phyloP scores from a whole-genome alignment of 2,797 vertebrate genomes.

The Nyctalus aviator region DNA sequence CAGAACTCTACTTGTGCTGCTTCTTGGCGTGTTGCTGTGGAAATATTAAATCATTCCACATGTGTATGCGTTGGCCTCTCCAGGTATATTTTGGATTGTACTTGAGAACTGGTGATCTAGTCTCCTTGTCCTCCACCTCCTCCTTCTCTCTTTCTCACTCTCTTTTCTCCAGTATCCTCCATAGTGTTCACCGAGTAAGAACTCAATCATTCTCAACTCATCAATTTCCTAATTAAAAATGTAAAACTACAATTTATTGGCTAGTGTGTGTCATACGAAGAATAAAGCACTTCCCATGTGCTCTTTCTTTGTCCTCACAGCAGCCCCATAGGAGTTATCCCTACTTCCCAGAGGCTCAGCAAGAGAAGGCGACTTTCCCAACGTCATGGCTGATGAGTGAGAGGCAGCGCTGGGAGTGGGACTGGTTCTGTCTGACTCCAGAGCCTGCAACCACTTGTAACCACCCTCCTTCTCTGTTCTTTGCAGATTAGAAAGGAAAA shows the following conservation, averaged over 20 bases:
- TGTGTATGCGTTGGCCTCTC: constrained; percentile 41
- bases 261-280: background rate
- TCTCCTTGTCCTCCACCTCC: background rate
- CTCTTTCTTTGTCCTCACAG: background rate
- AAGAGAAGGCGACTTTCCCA: background rate
- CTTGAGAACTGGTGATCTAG: constrained; percentile 8
- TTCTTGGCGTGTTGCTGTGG: constrained; percentile 45
- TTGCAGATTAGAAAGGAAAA: constrained; percentile 10
- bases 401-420: background rate
- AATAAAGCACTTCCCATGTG: background rate
- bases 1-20: background rate
- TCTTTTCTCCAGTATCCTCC: background rate
- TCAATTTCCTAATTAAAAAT: background rate
- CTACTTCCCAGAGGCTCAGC: background rate
- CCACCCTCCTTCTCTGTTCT: background rate
- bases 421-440: background rate
- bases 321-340: background rate
- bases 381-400: background rate
- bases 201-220: background rate
- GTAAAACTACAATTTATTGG: background rate
- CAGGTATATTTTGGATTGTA: constrained; percentile 53
- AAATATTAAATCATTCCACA: constrained; percentile 75
- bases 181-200: background rate
- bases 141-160: background rate
- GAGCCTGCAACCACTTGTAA: background rate